Base-by-base conservation (phyloP, 2,797 vertebrate genomes). In the Rhynchotus rufescens region DNA sequence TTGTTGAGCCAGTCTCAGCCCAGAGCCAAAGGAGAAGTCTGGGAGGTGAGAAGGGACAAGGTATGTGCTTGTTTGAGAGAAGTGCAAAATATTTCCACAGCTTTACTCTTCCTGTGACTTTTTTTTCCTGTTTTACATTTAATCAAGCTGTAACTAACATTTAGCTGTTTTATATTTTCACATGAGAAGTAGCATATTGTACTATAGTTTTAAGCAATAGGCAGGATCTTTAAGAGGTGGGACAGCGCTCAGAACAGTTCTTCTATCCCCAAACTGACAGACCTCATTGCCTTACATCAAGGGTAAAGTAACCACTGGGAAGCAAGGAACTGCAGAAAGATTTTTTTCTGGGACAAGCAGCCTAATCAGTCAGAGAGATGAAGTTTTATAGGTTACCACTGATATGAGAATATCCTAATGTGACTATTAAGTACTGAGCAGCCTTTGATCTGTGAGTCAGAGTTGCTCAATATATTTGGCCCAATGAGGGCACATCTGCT, bases 371-470 rank as follows among this genome's bases (percentile, higher is more conserved):
- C 15, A 36, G 69, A 34, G 34, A 83, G 67, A 4, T 26, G 84
- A 84, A n/a, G 84, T 75, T 95, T 95, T 92, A 94, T 96, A 76
- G 93, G 95, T 94, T 95, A 44, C 72, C 38, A 84, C 75, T 89
- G 78, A 69, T 71, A 76, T n/a, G 6, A 76, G 64, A 67, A 93
- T 66, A 57, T 61, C 10, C 44, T 74, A 44, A 82, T 72, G 72
- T 75, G 88, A 54, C 45, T 71, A 9, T 62, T 65, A 62, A 89
- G 38, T 69, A 54, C n/a, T 5, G 85, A 95, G 61, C 68, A 84
- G 88, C 78, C 88, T 93, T 95, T 96, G 91, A 93, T 96, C 92
- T 92, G 61, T 38, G 80, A 84, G 26, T 84, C 88, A 82, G 19
- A 26, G 34, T 68, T 69, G 57, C 7, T 66, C 32, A 6, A 3